phyloP scores from a whole-genome alignment of 2,888 invertebrate genomes.

The Macropis europaea region DNA sequence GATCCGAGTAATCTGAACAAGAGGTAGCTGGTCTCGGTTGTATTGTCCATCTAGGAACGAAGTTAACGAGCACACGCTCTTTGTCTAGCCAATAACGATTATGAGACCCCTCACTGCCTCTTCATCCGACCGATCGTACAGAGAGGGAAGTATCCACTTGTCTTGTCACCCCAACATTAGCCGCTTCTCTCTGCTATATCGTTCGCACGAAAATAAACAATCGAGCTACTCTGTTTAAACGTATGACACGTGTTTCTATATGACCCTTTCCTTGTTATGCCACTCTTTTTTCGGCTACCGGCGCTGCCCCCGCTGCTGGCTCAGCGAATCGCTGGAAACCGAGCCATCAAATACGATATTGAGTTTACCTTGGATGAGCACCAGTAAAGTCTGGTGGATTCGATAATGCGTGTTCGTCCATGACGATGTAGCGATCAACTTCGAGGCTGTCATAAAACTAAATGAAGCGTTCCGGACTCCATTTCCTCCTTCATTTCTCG shows the following conservation, averaged over 20 bases:
- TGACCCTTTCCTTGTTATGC: background rate
- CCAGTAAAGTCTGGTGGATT: constrained; percentile 32
- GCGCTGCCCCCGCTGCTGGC: constrained; percentile 2
- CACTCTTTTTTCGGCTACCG: background rate
- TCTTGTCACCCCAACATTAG: constrained; percentile 69
- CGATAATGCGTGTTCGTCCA: constrained; percentile 38
- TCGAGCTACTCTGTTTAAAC: constrained; percentile 36
- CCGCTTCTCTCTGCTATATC: constrained; percentile 61
- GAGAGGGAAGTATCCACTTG: constrained; percentile 76
- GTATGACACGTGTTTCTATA: background rate
- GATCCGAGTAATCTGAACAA: background rate
- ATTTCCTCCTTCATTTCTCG: constrained; percentile 35
- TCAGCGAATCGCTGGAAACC: constrained; percentile 25
- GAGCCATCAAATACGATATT: constrained; percentile 43
- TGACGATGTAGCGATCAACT: constrained; percentile 37
- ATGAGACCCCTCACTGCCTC: constrained; percentile 69
- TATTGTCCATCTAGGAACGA: constrained; percentile 26
- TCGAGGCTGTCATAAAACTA: constrained; percentile 53
- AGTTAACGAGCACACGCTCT: constrained; percentile 49
- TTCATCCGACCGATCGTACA: constrained; percentile 63
- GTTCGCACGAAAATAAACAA: constrained; percentile 69
- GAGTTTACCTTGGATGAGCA: constrained; percentile 31
- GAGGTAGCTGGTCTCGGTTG: background rate
- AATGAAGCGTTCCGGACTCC: constrained; percentile 49
- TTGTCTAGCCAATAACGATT: constrained; percentile 67